These are phyloP conservation scores for Calidris pygmaea DNA, from an alignment of 2,113 vertebrate species.

Conservation along the genomic window DNA sequence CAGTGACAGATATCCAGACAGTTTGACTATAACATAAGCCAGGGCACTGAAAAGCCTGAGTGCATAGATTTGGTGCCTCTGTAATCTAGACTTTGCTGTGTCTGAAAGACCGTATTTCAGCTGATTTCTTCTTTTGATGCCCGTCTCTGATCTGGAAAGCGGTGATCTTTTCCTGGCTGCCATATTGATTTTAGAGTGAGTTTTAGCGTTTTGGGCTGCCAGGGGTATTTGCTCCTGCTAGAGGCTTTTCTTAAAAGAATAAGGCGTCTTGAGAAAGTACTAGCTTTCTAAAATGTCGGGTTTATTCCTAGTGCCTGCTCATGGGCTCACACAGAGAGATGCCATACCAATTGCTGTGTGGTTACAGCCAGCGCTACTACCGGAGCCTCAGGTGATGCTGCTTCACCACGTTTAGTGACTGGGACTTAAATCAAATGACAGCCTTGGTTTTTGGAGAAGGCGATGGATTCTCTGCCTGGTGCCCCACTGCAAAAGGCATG, in stretches of 20 bases:
- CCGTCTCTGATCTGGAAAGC: background rate
- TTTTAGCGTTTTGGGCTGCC: background rate
- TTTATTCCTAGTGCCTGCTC: background rate
- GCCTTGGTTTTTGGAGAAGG: background rate
- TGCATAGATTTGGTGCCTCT: background rate
- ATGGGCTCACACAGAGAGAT: background rate
- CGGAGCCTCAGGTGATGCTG: background rate
- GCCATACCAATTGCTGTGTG: background rate
- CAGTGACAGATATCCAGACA: fast-evolving
- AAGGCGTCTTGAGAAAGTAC: background rate
- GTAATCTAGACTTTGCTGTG: background rate
- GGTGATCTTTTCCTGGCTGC: background rate
- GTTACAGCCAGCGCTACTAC: background rate
- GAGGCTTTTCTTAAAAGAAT: background rate
- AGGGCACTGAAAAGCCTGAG: background rate
- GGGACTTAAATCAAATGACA: background rate
- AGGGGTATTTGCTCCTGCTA: background rate
- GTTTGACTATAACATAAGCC: fast-evolving
- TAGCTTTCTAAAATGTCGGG: background rate
- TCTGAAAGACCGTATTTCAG: background rate
- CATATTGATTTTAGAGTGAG: background rate
- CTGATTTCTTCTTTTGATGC: background rate
- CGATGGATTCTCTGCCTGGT: background rate
- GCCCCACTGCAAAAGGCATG: background rate
- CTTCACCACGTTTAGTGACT: background rate